These are phyloP conservation scores for Eupithecia subfuscata DNA, from an alignment of 2,888 invertebrate species.

Conservation along the genomic window DNA sequence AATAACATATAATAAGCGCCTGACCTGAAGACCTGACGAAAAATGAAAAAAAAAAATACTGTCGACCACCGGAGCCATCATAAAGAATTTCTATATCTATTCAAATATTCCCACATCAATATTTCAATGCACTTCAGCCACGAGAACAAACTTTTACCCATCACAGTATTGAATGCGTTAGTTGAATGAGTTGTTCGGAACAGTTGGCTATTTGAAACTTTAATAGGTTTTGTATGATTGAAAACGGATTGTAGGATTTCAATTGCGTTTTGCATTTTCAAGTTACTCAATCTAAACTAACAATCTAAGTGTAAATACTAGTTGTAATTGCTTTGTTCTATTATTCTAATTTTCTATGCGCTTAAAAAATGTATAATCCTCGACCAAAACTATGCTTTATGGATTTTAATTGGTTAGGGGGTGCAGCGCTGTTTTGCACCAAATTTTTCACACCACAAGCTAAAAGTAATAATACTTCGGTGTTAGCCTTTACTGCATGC, in stretches of 20 bases:
- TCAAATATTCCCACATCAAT: neutral
- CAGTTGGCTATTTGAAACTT: constrained; percentile 52
- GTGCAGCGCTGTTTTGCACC: no score
- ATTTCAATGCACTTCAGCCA: constrained; percentile 4
- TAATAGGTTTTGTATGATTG: constrained; percentile 50
- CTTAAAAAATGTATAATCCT: no score
- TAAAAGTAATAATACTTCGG: no score
- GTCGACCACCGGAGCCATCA: neutral
- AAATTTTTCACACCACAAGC: no score
- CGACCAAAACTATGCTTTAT: neutral
- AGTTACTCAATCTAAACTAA: constrained; percentile 1
- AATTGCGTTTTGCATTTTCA: constrained; percentile 1
- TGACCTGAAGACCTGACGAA: neutral
- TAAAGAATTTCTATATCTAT: neutral
- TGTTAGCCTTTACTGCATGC: neutral
- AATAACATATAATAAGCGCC: neutral
- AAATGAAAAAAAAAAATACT: neutral
- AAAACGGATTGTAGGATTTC: constrained; percentile 25
- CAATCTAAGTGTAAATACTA: no score
- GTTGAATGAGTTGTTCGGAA: constrained; percentile 63
- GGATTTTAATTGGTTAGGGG: neutral
- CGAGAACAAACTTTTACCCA: constrained; percentile 21
- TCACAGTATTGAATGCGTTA: constrained; percentile 39
- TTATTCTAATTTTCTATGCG: no score
- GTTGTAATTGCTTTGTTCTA: no score